Evolutionary conservation across 2,797 vertebrate genomes (phyloP).

Genomic region (Cyclura pinguis): DNA sequence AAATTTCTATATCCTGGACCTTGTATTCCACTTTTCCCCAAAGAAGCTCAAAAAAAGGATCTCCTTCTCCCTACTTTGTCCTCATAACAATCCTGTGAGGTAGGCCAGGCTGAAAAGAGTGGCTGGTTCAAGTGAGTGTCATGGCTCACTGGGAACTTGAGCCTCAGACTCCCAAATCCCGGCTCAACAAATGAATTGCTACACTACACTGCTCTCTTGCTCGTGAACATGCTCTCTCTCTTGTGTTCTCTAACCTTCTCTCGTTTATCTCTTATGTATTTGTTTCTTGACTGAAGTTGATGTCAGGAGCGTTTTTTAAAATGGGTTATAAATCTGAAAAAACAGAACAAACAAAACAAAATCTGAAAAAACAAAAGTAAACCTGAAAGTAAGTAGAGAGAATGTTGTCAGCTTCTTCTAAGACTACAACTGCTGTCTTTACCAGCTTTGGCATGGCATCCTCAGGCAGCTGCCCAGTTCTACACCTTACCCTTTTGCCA

Average conservation of each 20-base stretch:
- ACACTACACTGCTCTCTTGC: too few species aligned
- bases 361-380: not conserved
- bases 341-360: too few species aligned
- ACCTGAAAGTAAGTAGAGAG: not conserved
- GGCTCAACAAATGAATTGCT: not conserved
- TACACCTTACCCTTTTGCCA: not conserved
- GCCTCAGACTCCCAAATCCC: not conserved
- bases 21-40: too few species aligned
- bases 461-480: too few species aligned
- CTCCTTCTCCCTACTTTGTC: too few species aligned
- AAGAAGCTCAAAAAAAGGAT: too few species aligned
- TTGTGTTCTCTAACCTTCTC: not conserved
- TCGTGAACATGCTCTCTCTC: not conserved
- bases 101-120: too few species aligned
- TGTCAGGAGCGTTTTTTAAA: not conserved
- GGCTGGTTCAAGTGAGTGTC: too few species aligned
- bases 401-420: not conserved
- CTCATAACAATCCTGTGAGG: too few species aligned
- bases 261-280: not conserved
- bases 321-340: too few species aligned
- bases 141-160: not conserved
- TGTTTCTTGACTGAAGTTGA: not conserved
- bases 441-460: not conserved
- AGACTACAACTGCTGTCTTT: not conserved
- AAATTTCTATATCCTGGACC: too few species aligned